Percentiles rank a stretch among this genome's conserved stretches.
Evolutionary conservation across 2,888 invertebrate species (phyloP).

Genomic region (Phlogophora meticulosa): DNA sequence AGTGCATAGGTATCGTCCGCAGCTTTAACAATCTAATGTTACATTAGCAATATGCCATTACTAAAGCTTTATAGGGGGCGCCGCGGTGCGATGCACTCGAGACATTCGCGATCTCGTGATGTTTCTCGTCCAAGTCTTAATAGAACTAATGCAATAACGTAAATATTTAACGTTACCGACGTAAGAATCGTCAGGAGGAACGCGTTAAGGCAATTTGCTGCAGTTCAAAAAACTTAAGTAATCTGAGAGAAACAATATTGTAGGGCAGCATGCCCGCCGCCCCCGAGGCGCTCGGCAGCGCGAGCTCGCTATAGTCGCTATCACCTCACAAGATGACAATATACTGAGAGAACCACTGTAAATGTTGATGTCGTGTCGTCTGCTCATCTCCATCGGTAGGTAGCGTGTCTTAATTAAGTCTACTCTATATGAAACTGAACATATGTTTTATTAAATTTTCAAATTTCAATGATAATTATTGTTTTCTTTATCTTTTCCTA

Average conservation of each 20-base stretch:
- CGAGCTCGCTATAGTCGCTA: too few relatives aligned
- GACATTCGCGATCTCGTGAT: neutral
- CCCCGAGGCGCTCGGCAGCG: too few relatives aligned
- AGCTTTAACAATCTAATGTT: conserved; percentile 75
- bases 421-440: conserved; percentile 84
- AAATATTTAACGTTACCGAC: conserved; percentile 7
- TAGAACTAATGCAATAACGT: conserved; percentile 20
- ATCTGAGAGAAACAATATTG: neutral
- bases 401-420: conserved; percentile 83
- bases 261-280: too few relatives aligned
- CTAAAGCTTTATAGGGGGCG: conserved; percentile 69
- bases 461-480: conserved; percentile 80
- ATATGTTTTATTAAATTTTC: conserved; percentile 90
- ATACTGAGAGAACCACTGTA: conserved; percentile 33
- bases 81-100: conserved; percentile 2
- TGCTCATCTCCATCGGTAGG: conserved; percentile 81
- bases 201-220: neutral
- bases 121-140: neutral
- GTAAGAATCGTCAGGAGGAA: neutral
- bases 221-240: neutral
- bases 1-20: conserved; percentile 72
- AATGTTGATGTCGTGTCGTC: conserved; percentile 72
- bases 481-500: conserved; percentile 55
- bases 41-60: conserved; percentile 75
- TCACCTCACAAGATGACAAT: neutral